These are phyloP conservation scores for Sesamia nonagrioides DNA, from an alignment of 1,140 invertebrate species.

Conservation along the genomic window DNA sequence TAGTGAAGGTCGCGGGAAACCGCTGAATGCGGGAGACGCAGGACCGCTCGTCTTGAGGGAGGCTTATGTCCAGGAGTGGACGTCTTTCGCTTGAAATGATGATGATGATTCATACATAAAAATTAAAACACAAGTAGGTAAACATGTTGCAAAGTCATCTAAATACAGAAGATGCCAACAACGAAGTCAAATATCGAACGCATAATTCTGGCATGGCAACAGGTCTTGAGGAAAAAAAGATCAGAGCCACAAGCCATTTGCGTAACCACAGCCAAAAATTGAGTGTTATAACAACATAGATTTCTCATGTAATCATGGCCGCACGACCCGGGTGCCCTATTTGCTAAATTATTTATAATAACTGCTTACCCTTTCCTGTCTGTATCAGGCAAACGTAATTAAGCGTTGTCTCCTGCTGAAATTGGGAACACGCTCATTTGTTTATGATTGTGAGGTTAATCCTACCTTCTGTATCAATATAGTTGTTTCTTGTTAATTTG, in stretches of 20 bases:
- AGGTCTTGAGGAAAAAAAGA: not conserved
- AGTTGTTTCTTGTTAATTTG: conserved; percentile 1
- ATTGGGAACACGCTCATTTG: conserved; percentile 52
- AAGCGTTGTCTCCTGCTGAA: conserved; percentile 55
- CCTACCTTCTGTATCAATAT: conserved; percentile 9
- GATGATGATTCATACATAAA: too few species aligned
- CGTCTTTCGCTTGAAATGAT: too few species aligned
- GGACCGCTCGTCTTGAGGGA: too few species aligned
- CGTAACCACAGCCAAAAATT: conserved; percentile 20
- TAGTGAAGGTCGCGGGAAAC: too few species aligned
- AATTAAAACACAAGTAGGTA: not conserved
- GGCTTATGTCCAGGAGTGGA: too few species aligned
- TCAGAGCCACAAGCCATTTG: not conserved
- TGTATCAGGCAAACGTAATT: conserved; percentile 55
- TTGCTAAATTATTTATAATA: conserved; percentile 61
- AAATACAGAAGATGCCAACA: not conserved
- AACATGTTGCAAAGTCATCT: not conserved
- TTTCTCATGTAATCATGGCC: conserved; percentile 46
- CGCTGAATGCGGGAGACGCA: too few species aligned
- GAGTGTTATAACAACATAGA: conserved; percentile 40
- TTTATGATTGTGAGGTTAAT: conserved; percentile 48
- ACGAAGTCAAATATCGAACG: not conserved
- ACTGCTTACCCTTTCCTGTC: conserved; percentile 58
- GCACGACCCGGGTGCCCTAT: conserved; percentile 40
- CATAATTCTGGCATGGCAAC: not conserved